Evolutionary conservation across 2,888 invertebrate genomes (phyloP), one percentile per base, ranked within the genome.

Genomic region (Caenorhabditis auriculariae): DNA sequence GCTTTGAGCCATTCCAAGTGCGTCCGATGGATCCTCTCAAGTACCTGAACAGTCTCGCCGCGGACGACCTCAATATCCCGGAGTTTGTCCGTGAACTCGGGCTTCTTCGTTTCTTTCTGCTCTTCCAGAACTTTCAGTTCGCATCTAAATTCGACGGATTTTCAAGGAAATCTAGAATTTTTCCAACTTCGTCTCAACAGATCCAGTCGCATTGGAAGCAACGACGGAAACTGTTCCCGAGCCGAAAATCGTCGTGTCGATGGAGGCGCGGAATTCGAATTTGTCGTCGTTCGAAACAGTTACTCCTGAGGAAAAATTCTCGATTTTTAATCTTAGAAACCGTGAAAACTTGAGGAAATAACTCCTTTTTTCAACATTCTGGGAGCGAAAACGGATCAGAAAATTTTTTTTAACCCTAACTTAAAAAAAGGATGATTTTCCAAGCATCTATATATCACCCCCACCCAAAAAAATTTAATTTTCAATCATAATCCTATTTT

Each of bases 61-160:
- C 74, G 66, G n/a, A 50, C 60, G 9, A 76, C 74, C 23, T 93
- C 91, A 0, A 92, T 90, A 81, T 93, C 91, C 81, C 89, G 90
- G 60, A 94, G 84, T 23, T 89, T 88, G 42, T 93, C 90, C 51
- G 90, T 81, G 84, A 93, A 93, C 72, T 89, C 88, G 0, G 93
- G 93, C 70, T 88, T 66, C 69, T 88, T 63, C 29, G 51, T 56
- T 49, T 68, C 75, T 44, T 66, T 69, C 15, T 69, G 58, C 37
- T 58, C 55, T 37, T 72, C 72, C 27, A 66, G 46, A 27, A 76
- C 68, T 28, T 57, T 66, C 50, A 76, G 39, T 4, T 67, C 66
- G 5, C 67, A 60, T 44, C 53, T 57, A 27, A 9, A 51, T 44
- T 9, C 26, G 12, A 19, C 9, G 7, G 15, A n/a, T 28, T 7